Percentiles rank a stretch among this genome's conserved stretches.
phyloP scores from a whole-genome alignment of 2,797 vertebrate species.

The Platalea minor region DNA sequence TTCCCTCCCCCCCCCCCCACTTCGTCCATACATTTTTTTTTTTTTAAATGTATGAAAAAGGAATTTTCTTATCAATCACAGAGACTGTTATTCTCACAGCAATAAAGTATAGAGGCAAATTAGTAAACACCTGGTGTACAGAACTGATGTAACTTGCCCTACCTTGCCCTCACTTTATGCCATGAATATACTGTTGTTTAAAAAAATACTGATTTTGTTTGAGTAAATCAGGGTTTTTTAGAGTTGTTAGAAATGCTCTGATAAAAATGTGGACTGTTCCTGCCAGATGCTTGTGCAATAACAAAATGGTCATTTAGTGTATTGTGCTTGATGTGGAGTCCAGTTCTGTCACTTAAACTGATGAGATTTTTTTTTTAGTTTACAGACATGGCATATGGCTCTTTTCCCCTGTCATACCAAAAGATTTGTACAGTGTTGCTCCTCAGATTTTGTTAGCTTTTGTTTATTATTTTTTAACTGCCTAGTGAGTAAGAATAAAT shows the following conservation, averaged over 20 bases:
- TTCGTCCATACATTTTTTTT: no score
- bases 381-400: neutral
- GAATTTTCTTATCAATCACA: neutral
- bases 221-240: accelerated
- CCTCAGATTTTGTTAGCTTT: neutral
- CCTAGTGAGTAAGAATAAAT: neutral
- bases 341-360: neutral
- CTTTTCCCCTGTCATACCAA: neutral
- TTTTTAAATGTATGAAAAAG: neutral
- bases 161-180: neutral
- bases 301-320: neutral
- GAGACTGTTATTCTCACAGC: neutral
- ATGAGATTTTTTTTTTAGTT: neutral
- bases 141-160: neutral
- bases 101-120: neutral
- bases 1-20: no score
- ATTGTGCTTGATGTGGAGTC: neutral
- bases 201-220: neutral
- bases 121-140: neutral
- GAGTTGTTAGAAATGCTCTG: neutral
- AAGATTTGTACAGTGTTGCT: neutral
- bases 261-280: neutral
- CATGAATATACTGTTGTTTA: neutral
- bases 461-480: neutral
- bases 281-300: neutral